phyloP scores from a whole-genome alignment of 2,113 vertebrate genomes.

The Dendrocopos noguchii region DNA sequence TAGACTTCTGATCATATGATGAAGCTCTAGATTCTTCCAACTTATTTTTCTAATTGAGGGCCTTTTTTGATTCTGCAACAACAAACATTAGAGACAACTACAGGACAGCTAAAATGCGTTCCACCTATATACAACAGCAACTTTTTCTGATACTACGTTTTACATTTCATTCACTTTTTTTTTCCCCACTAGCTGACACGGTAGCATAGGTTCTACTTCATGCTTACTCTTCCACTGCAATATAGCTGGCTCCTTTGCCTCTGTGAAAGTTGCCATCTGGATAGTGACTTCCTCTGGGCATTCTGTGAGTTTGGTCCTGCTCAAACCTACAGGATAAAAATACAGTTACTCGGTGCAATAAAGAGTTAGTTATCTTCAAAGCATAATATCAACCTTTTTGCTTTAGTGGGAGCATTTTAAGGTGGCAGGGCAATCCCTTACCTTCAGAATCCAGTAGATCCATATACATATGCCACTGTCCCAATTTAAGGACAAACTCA shows the following conservation, averaged over 20 bases:
- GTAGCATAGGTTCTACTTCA: background rate
- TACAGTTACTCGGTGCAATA: background rate
- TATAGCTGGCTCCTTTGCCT: background rate
- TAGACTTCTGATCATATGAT: background rate
- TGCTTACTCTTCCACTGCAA: conserved; percentile 77
- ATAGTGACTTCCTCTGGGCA: conserved; percentile 62
- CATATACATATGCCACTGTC: background rate
- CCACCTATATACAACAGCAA: background rate
- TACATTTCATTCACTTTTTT: background rate
- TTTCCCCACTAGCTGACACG: background rate
- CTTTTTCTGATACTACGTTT: background rate
- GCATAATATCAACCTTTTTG: background rate
- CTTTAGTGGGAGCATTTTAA: background rate
- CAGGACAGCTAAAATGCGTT: background rate
- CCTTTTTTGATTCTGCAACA: background rate
- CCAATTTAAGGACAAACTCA: background rate
- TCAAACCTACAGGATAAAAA: conserved; percentile 45
- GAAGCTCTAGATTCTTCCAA: background rate
- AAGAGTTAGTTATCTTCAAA: background rate
- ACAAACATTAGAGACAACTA: background rate
- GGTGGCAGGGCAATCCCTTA: background rate
- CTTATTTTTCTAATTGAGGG: background rate
- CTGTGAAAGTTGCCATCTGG: conserved; percentile 23
- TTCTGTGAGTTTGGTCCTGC: conserved; percentile 33
- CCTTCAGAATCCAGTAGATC: background rate